These are phyloP conservation scores for Montipora foliosa DNA, from an alignment of 64 coral and sea anemone genomes.

Conservation along the genomic window DNA sequence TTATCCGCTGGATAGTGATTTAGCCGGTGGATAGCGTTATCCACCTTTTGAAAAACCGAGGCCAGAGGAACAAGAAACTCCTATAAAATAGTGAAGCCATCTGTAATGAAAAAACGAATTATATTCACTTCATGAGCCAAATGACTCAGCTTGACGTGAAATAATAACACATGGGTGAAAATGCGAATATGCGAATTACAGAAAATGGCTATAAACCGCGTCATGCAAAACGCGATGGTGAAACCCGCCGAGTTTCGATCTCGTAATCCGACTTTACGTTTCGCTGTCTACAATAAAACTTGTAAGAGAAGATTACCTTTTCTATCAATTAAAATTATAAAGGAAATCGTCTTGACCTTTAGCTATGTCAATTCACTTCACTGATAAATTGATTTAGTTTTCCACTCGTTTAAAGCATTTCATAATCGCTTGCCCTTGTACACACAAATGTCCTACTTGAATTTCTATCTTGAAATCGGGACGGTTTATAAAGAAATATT, in stretches of 20 bases:
- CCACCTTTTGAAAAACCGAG: too few species aligned
- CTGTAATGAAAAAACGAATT: background rate
- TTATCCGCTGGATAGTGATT: too few species aligned
- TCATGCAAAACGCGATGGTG: background rate
- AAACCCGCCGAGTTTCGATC: background rate
- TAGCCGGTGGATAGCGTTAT: too few species aligned
- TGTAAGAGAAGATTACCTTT: background rate
- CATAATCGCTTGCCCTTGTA: background rate
- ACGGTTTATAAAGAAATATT: too few species aligned
- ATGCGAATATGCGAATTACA: background rate
- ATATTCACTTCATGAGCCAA: background rate
- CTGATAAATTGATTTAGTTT: background rate
- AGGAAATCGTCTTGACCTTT: background rate
- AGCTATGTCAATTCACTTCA: background rate
- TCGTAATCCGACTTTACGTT: background rate
- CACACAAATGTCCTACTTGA: background rate
- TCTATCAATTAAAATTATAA: background rate
- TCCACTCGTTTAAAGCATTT: background rate
- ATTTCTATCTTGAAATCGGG: too few species aligned
- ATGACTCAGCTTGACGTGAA: background rate
- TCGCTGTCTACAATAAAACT: background rate
- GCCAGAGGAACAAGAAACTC: background rate
- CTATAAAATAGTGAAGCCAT: background rate
- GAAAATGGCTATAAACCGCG: background rate
- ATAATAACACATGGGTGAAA: background rate